Base-by-base conservation (phyloP, 2,888 invertebrate species). In the Psococerastis gibbosa region DNA sequence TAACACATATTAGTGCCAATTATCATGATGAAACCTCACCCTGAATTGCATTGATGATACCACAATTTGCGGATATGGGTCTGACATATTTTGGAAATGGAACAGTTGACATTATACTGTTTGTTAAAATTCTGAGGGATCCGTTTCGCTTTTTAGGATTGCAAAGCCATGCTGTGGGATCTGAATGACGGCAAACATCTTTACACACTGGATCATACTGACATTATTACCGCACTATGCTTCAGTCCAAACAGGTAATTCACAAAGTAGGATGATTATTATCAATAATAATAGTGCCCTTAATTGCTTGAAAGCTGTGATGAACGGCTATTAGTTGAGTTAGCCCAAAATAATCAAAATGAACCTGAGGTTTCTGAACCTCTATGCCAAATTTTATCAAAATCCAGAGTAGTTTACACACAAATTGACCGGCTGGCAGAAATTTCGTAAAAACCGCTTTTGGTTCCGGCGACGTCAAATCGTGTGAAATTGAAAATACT, bases 181-280 rank as follows among this genome's bases (percentile, higher is more conserved):
- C 69, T 98, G 61, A 97, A 97, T 64, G 98, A 98, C 61, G 95
- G 94, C 68, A 97, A 98, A 67, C 95, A 97, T 65, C 71, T 98
- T 60, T 97, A 98, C 71, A 97, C 97, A 11, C 69, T 98, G 57
- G 94, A 95, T 61, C 97, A 97, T 65, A 94, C 92, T 65, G 95
- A 95, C 61, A 87, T 88, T 63, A 97, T 98, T 67, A 95, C 94
- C 55, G 87, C 97, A 3, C 69, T 98, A 55, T 91, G 92, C 75
- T 98, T 99, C 80, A 94, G 94, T 50, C 98, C 98, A 49, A 98
- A 98, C 70, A 79, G 95, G 48, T 98, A 98, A 61, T 98, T 98
- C 98, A 74, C 99, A n/a, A n/a, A n/a, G n/a, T n/a, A n/a, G n/a
- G n/a, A n/a, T n/a, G n/a, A n/a, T n/a, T n/a, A n/a, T n/a, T n/a